Conservation (phyloP, 2,888 invertebrate species). For the Calliphora vomitoria region DNA sequence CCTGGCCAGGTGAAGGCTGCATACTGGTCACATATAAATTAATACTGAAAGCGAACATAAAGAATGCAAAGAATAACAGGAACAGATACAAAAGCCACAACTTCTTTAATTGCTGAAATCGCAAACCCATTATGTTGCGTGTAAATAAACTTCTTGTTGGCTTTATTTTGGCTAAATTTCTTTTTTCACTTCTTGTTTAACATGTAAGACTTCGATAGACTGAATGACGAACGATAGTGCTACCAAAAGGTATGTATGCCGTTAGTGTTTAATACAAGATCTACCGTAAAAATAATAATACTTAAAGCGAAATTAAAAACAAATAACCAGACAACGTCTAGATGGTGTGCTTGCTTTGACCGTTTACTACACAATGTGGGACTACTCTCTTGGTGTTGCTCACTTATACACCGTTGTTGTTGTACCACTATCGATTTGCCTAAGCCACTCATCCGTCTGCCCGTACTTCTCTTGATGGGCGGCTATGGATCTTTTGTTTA, state of each 20-base stretch:
- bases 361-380: constrained; percentile 60
- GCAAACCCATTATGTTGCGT: constrained; percentile 81
- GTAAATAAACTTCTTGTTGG: constrained; percentile 59
- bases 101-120: constrained; percentile 83
- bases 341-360: constrained; percentile 60
- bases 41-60: constrained; percentile 84
- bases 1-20: constrained; percentile 74
- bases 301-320: constrained; percentile 9
- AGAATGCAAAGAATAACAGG: constrained; percentile 84
- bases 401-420: constrained; percentile 62
- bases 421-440: constrained; percentile 7
- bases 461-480: background rate
- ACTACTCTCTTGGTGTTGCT: constrained; percentile 46
- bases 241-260: background rate
- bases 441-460: constrained; percentile 12
- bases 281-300: constrained; percentile 14
- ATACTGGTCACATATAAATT: constrained; percentile 83
- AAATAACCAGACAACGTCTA: background rate
- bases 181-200: constrained; percentile 49
- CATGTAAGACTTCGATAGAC: constrained; percentile 18
- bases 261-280: constrained; percentile 28
- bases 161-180: constrained; percentile 58
- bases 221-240: background rate
- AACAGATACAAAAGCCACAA: constrained; percentile 84
- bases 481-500: constrained; percentile 9